These are phyloP conservation scores for Pseudomyrmex dendroicus DNA, from an alignment of 1,140 invertebrate species.

Conservation along the genomic window DNA sequence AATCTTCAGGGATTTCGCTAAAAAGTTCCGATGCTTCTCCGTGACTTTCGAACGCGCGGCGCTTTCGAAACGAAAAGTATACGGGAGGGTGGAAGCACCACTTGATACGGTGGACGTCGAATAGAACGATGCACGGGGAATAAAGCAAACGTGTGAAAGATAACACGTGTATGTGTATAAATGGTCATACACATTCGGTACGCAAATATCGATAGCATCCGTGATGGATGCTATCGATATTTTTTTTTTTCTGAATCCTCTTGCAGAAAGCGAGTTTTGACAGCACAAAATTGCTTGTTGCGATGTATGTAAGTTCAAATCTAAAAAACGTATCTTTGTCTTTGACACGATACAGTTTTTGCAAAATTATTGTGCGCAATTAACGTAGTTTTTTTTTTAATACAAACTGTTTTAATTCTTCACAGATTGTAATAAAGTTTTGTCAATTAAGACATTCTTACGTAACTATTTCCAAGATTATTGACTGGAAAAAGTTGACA, in stretches of 20 bases:
- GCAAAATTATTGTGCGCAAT: not conserved
- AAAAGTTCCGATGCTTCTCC: conserved; percentile 41
- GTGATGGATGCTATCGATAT: conserved; percentile 16
- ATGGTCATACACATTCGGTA: not conserved
- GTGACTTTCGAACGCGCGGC: not conserved
- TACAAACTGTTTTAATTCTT: not conserved
- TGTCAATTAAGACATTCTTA: too few relatives aligned
- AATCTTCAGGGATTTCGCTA: conserved; percentile 59
- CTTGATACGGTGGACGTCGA: not conserved
- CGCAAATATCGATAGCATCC: conserved; percentile 26
- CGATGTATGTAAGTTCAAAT: conserved; percentile 14
- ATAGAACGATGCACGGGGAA: conserved; percentile 1
- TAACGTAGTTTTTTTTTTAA: not conserved
- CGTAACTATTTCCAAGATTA: too few relatives aligned
- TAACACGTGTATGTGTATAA: not conserved
- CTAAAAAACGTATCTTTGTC: conserved; percentile 3
- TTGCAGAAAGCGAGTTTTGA: conserved; percentile 35
- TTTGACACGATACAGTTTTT: not conserved
- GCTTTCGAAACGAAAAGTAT: conserved; percentile 40
- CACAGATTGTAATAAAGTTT: too few relatives aligned
- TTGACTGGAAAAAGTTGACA: too few relatives aligned
- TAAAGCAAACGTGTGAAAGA: not conserved
- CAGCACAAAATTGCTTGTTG: conserved; percentile 4
- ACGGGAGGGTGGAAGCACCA: not conserved
- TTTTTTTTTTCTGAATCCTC: conserved; percentile 15